phyloP scores from a whole-genome alignment of 2,113 vertebrate species.

The Protobothrops mucrosquamatus region DNA sequence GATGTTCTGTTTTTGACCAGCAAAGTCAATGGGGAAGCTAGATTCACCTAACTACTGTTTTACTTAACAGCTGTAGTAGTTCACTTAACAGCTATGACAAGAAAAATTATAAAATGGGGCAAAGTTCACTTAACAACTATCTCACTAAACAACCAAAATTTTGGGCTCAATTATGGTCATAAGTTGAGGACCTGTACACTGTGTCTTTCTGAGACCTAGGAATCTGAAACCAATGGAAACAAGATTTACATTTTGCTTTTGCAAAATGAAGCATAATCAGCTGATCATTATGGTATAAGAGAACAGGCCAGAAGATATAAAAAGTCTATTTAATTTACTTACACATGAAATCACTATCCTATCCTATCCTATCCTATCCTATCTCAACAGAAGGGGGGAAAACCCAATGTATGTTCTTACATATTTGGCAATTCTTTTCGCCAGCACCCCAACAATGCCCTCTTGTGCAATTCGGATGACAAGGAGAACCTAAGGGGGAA shows the following conservation, averaged over 20 bases:
- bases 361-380: not conserved
- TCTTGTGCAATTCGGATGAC: slow-evolving; percentile 80
- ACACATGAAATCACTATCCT: not conserved
- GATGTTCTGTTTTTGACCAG: not conserved
- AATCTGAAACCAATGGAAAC: not conserved
- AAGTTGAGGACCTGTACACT: not conserved
- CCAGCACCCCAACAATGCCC: slow-evolving; percentile 89
- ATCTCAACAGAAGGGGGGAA: not conserved
- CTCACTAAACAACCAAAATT: not conserved
- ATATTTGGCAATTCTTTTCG: slow-evolving; percentile 84
- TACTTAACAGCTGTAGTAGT: not conserved
- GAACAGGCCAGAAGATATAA: not conserved
- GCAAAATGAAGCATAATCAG: not conserved
- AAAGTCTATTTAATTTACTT: fast-evolving
- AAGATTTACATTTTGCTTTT: not conserved
- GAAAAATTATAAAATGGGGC: not conserved
- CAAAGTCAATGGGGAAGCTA: not conserved
- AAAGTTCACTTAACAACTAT: not conserved
- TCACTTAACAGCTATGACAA: not conserved
- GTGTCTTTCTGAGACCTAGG: not conserved
- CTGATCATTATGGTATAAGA: fast-evolving
- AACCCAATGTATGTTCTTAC: slow-evolving; percentile 70
- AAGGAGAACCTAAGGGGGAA: slow-evolving; percentile 76
- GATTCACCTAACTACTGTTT: not conserved
- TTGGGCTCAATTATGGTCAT: not conserved